Conservation (phyloP, 2,888 invertebrate species). For the Drosophila prostipennis region DNA sequence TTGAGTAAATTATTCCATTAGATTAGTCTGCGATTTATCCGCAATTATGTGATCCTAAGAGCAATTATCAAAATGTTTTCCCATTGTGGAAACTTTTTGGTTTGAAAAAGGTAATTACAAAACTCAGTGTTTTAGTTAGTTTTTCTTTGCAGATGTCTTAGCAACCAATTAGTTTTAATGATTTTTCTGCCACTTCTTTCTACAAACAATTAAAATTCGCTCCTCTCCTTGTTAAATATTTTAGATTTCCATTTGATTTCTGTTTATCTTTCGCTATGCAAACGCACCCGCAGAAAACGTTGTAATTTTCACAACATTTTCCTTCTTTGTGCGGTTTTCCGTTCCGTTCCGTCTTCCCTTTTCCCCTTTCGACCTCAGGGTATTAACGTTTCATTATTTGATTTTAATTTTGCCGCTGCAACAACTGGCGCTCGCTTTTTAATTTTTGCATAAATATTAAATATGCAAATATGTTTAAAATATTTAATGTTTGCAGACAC, state of each 20-base stretch:
- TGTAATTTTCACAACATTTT: conserved; percentile 5
- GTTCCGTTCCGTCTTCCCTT: not conserved
- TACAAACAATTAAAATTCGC: no score
- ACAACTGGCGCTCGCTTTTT: not conserved
- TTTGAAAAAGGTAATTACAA: no score
- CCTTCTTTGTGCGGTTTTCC: not conserved
- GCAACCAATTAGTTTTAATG: not conserved
- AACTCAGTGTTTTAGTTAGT: no score
- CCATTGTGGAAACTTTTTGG: no score
- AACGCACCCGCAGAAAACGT: not conserved
- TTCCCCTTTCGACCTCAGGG: conserved; percentile 2
- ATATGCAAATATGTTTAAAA: conserved; percentile 43
- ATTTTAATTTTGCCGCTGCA: conserved; percentile 11
- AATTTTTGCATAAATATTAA: conserved; percentile 37
- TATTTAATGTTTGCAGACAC: conserved; percentile 42
- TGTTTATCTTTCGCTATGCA: conserved; percentile 14
- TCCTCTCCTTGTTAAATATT: not conserved
- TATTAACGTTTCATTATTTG: conserved; percentile 10
- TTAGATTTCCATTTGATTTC: conserved; percentile 8
- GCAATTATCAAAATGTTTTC: no score
- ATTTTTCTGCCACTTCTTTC: not conserved
- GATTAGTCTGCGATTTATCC: no score
- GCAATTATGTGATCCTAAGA: no score
- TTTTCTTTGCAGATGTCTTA: not conserved
- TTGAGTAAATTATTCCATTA: no score